Evolutionary conservation across 1,140 invertebrate genomes (phyloP).

Genomic region (Bombus waltoni): DNA sequence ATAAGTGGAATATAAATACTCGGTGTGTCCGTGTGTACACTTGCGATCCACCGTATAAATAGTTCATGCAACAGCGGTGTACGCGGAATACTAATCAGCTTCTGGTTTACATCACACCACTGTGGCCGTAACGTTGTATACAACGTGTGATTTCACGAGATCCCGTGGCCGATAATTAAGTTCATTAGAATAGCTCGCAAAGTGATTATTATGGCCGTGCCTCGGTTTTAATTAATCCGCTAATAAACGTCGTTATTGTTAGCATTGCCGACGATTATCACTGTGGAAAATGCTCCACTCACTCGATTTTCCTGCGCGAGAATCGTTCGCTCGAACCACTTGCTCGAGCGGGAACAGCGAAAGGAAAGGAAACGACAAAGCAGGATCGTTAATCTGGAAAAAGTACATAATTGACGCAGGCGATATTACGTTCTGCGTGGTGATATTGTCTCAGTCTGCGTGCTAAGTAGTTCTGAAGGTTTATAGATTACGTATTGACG

Average conservation of each 20-base stretch:
- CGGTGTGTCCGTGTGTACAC: slow-evolving; percentile 4
- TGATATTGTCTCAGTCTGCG: neutral
- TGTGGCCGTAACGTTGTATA: slow-evolving; percentile 39
- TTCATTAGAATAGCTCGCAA: slow-evolving; percentile 57
- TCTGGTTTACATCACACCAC: slow-evolving; percentile 57
- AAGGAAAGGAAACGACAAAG: neutral
- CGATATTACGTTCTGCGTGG: neutral
- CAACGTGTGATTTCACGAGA: slow-evolving; percentile 61
- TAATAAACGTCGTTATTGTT: slow-evolving; percentile 43
- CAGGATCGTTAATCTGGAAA: neutral
- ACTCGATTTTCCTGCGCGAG: neutral
- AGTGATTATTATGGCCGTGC: slow-evolving; percentile 56
- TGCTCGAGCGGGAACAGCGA: neutral
- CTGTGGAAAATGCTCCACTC: slow-evolving; percentile 12
- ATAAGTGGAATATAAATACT: slow-evolving; percentile 47
- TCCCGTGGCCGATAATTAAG: slow-evolving; percentile 61
- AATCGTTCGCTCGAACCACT: neutral
- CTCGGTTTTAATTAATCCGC: slow-evolving; percentile 61
- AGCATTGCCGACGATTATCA: slow-evolving; percentile 31
- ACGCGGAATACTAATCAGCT: slow-evolving; percentile 62
- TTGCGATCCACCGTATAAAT: slow-evolving; percentile 27
- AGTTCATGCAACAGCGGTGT: neutral
- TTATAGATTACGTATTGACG: neutral
- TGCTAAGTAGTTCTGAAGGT: too few species aligned
- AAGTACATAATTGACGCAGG: too few species aligned